Evolutionary conservation across 2,113 vertebrate genomes (phyloP).

Genomic region (Mandrillus leucophaeus): DNA sequence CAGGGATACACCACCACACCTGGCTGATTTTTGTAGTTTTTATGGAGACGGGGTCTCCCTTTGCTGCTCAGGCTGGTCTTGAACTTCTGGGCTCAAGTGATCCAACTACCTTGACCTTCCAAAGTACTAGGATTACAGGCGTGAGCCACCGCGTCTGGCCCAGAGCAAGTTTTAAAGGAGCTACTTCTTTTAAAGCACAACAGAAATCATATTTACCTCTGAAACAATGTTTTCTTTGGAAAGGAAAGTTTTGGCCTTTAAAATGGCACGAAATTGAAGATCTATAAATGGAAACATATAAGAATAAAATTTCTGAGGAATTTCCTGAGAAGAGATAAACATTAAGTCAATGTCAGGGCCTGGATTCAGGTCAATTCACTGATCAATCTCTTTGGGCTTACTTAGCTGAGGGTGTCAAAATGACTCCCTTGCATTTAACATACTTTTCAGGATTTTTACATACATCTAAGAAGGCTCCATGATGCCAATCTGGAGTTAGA

Average conservation of each 20-base stretch:
- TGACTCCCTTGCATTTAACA: neutral
- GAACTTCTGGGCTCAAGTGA: too few relatives aligned
- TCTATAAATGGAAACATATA: neutral
- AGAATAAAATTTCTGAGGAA: conserved; percentile 12
- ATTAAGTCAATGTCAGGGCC: neutral
- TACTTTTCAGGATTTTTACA: neutral
- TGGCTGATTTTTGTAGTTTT: too few relatives aligned
- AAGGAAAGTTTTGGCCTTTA: conserved; percentile 16
- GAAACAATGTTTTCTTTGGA: conserved; percentile 18
- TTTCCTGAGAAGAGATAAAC: conserved; percentile 21
- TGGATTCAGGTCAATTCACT: neutral
- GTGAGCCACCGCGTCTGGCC: too few relatives aligned
- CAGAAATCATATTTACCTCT: conserved; percentile 7
- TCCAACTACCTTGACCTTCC: too few relatives aligned
- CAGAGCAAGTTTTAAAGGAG: neutral
- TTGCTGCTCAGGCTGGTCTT: too few relatives aligned
- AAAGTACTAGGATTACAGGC: too few relatives aligned
- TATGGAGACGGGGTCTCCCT: too few relatives aligned
- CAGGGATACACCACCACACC: too few relatives aligned
- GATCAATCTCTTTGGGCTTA: neutral
- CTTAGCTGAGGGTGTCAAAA: neutral
- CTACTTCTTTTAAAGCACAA: conserved; percentile 17
- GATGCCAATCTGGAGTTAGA: conserved; percentile 30
- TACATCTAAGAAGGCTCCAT: neutral
- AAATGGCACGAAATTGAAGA: conserved; percentile 1